phyloP scores from a whole-genome alignment of 2,797 vertebrate genomes.

The Carcharodon carcharias region DNA sequence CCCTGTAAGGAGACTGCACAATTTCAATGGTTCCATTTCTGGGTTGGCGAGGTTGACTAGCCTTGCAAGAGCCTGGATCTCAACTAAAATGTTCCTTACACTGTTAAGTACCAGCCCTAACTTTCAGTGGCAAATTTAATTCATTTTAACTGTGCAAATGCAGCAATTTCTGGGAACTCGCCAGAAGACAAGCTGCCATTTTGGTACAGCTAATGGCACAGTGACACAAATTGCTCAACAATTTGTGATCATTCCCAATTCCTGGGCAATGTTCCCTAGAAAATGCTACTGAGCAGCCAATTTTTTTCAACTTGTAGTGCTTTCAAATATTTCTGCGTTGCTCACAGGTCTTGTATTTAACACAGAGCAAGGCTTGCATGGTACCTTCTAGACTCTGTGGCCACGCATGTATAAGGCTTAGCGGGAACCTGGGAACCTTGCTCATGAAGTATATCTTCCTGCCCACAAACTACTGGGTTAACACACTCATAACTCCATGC shows the following conservation, averaged over 20 bases:
- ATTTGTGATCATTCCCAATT: not conserved
- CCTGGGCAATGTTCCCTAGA: not conserved
- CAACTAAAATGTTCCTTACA: not conserved
- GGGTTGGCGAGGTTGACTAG: not conserved
- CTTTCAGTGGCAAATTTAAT: not conserved
- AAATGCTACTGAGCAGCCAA: not conserved
- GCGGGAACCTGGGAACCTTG: too few species aligned
- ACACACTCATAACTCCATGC: not conserved
- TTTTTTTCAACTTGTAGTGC: not conserved
- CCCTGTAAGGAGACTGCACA: not conserved
- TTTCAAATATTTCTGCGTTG: not conserved
- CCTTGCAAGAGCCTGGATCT: not conserved
- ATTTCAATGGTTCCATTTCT: not conserved
- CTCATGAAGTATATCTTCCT: not conserved
- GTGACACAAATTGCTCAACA: not conserved
- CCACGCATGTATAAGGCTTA: too few species aligned
- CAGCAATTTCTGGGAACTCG: not conserved
- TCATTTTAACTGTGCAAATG: not conserved
- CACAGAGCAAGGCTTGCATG: not conserved
- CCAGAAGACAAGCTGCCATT: not conserved
- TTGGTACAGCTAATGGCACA: not conserved
- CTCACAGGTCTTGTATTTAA: not conserved
- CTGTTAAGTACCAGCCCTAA: not conserved
- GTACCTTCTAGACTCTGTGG: not conserved
- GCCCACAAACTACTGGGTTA: not conserved